These are phyloP conservation scores for Bugulina stolonifera DNA, from an alignment of 2,888 invertebrate species.

Conservation along the genomic window DNA sequence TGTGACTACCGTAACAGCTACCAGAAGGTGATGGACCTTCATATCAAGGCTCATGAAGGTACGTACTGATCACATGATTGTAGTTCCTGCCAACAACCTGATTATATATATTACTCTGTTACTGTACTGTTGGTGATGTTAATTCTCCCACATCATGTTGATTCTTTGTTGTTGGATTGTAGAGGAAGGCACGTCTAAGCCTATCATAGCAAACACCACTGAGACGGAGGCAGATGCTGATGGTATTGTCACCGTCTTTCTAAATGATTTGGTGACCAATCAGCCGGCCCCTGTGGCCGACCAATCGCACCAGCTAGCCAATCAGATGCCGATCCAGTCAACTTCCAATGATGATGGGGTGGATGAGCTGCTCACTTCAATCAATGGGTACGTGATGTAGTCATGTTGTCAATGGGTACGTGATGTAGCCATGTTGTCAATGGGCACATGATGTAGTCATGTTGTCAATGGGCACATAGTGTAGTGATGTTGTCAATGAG, in stretches of 20 bases:
- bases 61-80: not conserved
- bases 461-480: not conserved
- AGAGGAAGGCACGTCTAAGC: constrained; percentile 25
- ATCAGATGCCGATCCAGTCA: not conserved
- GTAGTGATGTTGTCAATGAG: not conserved
- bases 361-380: constrained; percentile 18
- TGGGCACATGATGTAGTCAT: not conserved
- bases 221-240: constrained; percentile 23
- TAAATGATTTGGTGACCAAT: constrained; percentile 15
- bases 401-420: not conserved
- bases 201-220: constrained; percentile 10
- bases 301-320: not conserved
- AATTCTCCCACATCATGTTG: too few relatives aligned
- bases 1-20: constrained; percentile 25
- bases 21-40: constrained; percentile 24
- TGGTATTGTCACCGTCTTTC: constrained; percentile 13
- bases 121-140: too few relatives aligned
- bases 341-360: constrained; percentile 11
- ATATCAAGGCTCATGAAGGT: constrained; percentile 25
- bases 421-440: not conserved
- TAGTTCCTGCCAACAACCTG: too few relatives aligned
- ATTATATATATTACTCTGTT: too few relatives aligned
- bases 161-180: too few relatives aligned
- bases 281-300: not conserved
- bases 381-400: not conserved